Percentiles rank a stretch among this genome's conserved stretches.
These are phyloP conservation scores for Porites australiensis DNA, from an alignment of 64 coral and sea anemone species.

Conservation along the genomic window DNA sequence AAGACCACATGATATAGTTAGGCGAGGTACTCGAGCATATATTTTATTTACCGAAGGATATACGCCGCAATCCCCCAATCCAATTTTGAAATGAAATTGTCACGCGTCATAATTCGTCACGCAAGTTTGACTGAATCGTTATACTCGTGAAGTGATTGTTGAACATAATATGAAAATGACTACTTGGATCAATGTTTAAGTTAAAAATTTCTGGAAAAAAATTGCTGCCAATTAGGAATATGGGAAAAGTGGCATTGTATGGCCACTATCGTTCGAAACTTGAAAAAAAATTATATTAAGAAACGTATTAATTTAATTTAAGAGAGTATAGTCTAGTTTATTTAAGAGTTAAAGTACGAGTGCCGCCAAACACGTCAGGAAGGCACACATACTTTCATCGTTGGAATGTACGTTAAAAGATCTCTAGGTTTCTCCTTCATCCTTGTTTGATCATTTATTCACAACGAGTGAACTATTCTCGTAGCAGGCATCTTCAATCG, in stretches of 20 bases:
- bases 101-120: not conserved
- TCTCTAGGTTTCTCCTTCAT: not conserved
- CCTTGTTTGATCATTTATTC: not conserved
- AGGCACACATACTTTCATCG: not conserved
- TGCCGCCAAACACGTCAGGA: not conserved
- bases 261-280: not conserved
- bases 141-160: constrained; percentile 26
- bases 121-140: not conserved
- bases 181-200: constrained; percentile 7
- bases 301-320: constrained; percentile 23
- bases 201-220: not conserved
- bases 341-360: not conserved
- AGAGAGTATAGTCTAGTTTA: constrained; percentile 33
- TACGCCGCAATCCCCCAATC: too few species aligned
- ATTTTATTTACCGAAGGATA: not conserved
- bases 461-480: too few species aligned
- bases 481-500: not conserved
- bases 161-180: constrained; percentile 13
- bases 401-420: constrained; percentile 9
- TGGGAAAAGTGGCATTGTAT: not conserved
- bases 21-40: too few species aligned
- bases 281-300: not conserved
- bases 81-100: not conserved
- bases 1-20: too few species aligned
- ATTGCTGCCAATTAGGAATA: constrained; percentile 7